Evolutionary conservation across 2,113 vertebrate species (phyloP), one percentile per base, ranked within the genome.

Genomic region (Rhinoderma darwinii): DNA sequence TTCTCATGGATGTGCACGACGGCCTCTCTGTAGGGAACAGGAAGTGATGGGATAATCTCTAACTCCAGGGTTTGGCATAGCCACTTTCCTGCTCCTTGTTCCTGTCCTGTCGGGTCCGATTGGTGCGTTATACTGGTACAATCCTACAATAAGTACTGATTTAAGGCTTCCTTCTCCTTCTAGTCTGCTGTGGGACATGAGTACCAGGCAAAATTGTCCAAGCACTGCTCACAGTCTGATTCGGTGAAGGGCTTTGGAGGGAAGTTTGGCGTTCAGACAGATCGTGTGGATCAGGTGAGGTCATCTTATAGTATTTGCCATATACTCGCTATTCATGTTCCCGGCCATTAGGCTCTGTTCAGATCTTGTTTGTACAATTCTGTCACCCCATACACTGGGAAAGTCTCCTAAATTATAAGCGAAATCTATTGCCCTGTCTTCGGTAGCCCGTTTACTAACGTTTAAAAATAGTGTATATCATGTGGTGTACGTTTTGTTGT

Each of bases 141-240:
- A 5, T 6, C 5, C 27, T 22, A 12, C 37, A 17, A 35, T 37
- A 20, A 25, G 68, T 7, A 39, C 37, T 72, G 9, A 41, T 17
- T 0, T 10, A 5, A 25, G 20, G 20, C n/a, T 81, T 44, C 6
- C 68, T 47, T 73, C 17, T 32, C 39, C 4, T 41, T 30, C 8
- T 90, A 99, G 98, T 99, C 96, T 25, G 98, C 98, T 0, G 96
- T 99, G 30, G 98, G 98, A 82, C 97, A 99, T 0, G 97, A 99
- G 54, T 99, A 99, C 87, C 97, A 98, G 90, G 95, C 96, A 63
- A 95, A 96, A 39, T 92, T 99, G 51, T 96, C 97, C 50, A 96
- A 97, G 89, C 97, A 99, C 88, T 99, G 97, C 90, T 99, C 98
- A 10, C 98, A 99, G 63, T 96, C 97, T 0, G 97, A 99, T 90